Evolutionary conservation across 1,140 invertebrate species (phyloP), one percentile per base, ranked within the genome.

Genomic region (Calliphora vicina): DNA sequence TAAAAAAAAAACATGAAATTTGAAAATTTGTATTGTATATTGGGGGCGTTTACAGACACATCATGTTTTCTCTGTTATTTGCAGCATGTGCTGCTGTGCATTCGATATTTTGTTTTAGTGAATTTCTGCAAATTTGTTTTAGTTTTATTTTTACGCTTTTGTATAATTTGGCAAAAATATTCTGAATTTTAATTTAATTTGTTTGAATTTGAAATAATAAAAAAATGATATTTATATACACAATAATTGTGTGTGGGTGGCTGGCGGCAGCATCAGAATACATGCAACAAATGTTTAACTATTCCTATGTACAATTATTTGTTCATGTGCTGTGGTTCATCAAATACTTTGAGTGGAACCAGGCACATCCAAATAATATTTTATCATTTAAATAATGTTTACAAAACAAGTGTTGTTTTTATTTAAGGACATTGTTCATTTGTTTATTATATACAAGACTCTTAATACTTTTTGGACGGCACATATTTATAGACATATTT

Each of bases 121-220:
- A 23, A 67, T 23, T 67, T 67, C 20, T 17, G 61, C 61, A 67
- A 67, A 67, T 67, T 67, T 67, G 61, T 67, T 67, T 67, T 67
- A 20, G 9, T 67, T 67, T 67, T 67, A 10, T 67, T 67, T 25
- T 78, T 78, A 23, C 13, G 4, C 17, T 43, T 78, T 45, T 78
- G 35, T 78, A 76, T 42, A 45, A 78, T 78, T 78, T 78, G 74
- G n/a, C 74, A 78, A 78, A 25, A 15, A 78, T 78, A 23, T 43
- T 76, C 17, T 43, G 12, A 43, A 78, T 78, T 78, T 78, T 25
- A 43, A 78, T 45, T 78, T 78, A 78, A 78, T 78, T 78, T 78
- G 74, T 78, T 25, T 23, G 3, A 45, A 45, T 23, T 78, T 78
- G 15, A 13, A 45, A 45, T 67, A 67, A 67, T 23, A 67, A 57